Percentiles rank a stretch among this genome's conserved stretches.
These are phyloP conservation scores for Cettia cetti DNA, from an alignment of 2,113 vertebrate species.

Conservation along the genomic window DNA sequence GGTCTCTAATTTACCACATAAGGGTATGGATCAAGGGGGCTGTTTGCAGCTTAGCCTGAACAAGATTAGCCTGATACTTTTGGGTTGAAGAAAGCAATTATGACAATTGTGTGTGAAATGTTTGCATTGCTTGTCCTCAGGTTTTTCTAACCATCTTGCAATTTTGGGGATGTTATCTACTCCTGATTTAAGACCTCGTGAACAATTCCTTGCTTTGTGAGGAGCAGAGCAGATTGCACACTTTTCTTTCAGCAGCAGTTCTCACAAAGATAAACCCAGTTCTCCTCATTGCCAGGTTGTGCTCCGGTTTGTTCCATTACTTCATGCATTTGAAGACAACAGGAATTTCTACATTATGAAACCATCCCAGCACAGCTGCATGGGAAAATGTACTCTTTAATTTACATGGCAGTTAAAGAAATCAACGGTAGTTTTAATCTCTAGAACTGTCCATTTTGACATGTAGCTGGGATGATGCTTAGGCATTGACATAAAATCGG, in stretches of 20 bases:
- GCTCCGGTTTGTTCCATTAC: neutral
- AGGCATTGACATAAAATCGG: fast-evolving
- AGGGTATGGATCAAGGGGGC: neutral
- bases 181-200: neutral
- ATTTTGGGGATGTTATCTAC: neutral
- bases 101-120: neutral
- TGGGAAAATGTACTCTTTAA: neutral
- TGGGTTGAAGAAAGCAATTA: neutral
- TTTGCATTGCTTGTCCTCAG: neutral
- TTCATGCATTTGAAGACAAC: neutral
- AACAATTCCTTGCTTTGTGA: neutral
- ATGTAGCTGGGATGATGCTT: neutral
- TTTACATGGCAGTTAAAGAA: neutral
- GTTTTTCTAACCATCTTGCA: neutral
- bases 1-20: neutral
- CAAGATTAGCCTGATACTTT: neutral
- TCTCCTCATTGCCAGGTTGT: neutral
- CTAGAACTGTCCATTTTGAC: neutral
- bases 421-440: neutral
- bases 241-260: neutral
- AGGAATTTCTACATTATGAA: neutral
- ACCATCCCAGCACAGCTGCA: neutral
- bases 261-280: neutral
- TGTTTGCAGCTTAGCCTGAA: neutral
- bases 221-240: neutral